These are phyloP conservation scores for Agriopis aurantiaria DNA, from an alignment of 2,888 invertebrate species.

Conservation along the genomic window DNA sequence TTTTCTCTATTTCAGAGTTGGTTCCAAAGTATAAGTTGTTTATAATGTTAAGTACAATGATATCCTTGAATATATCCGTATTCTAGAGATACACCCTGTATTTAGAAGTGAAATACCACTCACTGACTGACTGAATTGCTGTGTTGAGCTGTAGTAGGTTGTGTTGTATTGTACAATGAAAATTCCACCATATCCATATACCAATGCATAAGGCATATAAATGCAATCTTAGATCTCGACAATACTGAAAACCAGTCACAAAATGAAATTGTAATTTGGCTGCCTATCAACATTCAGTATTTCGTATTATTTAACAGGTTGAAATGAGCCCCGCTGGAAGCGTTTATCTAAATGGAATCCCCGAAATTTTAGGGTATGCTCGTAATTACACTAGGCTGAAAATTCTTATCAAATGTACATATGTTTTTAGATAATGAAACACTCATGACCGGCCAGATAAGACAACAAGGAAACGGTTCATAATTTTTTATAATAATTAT, in stretches of 20 bases:
- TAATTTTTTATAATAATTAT: too few species aligned
- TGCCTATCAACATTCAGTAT: conserved; percentile 19
- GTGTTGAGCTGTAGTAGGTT: too few species aligned
- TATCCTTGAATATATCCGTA: too few species aligned
- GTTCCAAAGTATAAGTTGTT: too few species aligned
- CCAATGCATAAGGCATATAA: too few species aligned
- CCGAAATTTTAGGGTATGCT: conserved; percentile 35
- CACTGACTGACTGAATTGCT: too few species aligned
- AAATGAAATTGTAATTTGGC: conserved; percentile 38
- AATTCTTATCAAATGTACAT: conserved; percentile 37
- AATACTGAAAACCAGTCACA: conserved; percentile 33
- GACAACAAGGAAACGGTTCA: not conserved
- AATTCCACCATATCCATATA: too few species aligned
- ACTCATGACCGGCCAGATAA: conserved; percentile 6
- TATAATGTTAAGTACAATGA: too few species aligned
- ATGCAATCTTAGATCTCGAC: conserved; percentile 6
- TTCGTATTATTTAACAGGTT: conserved; percentile 28
- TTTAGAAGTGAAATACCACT: too few species aligned
- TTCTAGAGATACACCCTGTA: too few species aligned
- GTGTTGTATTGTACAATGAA: too few species aligned
- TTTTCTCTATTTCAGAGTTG: too few species aligned
- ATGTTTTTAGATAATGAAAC: conserved; percentile 27
- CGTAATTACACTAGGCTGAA: conserved; percentile 38
- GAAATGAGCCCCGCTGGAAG: conserved; percentile 28
- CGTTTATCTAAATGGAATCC: conserved; percentile 42